Evolutionary conservation across 2,888 invertebrate species (phyloP), one percentile per base, ranked within the genome.

Genomic region (Euclidia mi): DNA sequence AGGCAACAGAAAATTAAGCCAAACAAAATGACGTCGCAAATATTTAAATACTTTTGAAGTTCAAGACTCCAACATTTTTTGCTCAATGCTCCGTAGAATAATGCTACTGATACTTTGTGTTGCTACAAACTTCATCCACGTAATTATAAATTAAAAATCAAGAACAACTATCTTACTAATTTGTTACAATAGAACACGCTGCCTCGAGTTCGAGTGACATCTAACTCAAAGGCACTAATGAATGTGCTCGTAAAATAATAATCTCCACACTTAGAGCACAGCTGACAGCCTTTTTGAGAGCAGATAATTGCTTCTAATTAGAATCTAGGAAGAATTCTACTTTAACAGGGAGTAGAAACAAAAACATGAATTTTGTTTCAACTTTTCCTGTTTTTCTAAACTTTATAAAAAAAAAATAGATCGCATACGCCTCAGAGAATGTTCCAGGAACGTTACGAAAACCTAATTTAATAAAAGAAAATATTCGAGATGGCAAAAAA

Each of bases 401-500:
- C 17, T 34, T 41, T 2, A 14, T 40, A 9, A n/a, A 46, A 37
- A 42, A n/a, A 57, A 9, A 42, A n/a, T n/a, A 1, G 37, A 37
- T 15, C 31, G 11, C 25, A 2, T 12, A 40, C 12, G 32, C 37
- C 17, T 37, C n/a, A 38, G 3, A 43, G 28, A 12, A 18, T 25
- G 29, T 49, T 37, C 10, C 25, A 46, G 12, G 6, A 46, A 20
- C n/a, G 32, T 37, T 18, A 37, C 11, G 25, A 31, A 55, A 49
- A 43, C 34, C 11, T 38, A 42, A 59, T 44, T 46, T 49, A 45
- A 38, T 38, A 49, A 46, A 45, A 42, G 20, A 42, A 34, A 31
- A 32, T 25, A 17, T 48, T 41, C 1, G 20, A 15, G 29, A 14
- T 1, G 11, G 15, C 12, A 38, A 1, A 11, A 3, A 25, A 3